Evolutionary conservation across 2,888 invertebrate genomes (phyloP).

Genomic region (Eupithecia exiguata): DNA sequence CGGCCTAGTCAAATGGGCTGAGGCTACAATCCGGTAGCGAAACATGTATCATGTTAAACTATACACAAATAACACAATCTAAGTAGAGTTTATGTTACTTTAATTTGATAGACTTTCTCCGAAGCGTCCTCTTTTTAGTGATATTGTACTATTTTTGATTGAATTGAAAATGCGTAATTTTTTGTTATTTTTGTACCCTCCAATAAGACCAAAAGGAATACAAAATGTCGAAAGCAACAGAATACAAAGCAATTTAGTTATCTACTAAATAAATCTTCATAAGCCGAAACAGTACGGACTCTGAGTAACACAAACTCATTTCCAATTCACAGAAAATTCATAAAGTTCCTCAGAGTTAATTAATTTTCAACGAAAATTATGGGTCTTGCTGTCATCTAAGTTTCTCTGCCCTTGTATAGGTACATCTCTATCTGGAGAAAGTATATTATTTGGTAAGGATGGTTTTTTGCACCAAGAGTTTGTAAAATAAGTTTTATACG

Average conservation of each 20-base stretch:
- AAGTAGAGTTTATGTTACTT: too few species aligned
- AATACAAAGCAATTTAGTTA: constrained; percentile 2
- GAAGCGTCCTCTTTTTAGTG: neutral
- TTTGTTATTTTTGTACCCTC: neutral
- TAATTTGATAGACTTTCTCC: neutral
- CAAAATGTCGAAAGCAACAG: neutral
- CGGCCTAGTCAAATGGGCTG: too few species aligned
- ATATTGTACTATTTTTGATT: neutral
- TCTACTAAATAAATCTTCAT: constrained; percentile 9
- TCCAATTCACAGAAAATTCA: constrained; percentile 24
- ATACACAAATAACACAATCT: too few species aligned
- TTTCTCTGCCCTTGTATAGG: constrained; percentile 45
- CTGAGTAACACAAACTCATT: constrained; percentile 14
- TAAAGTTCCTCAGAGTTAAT: constrained; percentile 39
- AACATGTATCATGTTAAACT: too few species aligned
- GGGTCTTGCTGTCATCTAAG: constrained; percentile 48
- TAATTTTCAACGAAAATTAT: constrained; percentile 45
- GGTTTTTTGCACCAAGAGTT: neutral
- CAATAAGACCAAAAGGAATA: neutral
- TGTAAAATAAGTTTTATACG: neutral
- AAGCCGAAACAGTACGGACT: constrained; percentile 7
- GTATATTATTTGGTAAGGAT: neutral
- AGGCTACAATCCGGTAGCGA: too few species aligned
- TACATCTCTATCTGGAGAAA: constrained; percentile 5
- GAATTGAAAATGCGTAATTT: neutral